Conservation (phyloP, 2,888 invertebrate genomes). For the Euproctis similis region DNA sequence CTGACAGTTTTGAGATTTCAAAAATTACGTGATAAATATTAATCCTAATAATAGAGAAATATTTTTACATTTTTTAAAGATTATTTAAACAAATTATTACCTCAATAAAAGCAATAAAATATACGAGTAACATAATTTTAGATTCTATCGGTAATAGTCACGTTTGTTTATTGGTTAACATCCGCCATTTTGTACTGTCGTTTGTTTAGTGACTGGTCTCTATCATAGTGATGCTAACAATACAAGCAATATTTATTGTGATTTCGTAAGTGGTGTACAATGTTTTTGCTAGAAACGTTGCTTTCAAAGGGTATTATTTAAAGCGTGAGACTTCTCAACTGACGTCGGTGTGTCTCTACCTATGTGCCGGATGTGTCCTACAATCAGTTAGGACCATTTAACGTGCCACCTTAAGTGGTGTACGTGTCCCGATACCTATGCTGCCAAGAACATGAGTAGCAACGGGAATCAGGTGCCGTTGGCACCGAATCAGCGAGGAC, state of each 20-base stretch:
- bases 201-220: conserved; percentile 72
- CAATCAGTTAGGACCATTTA: conserved; percentile 71
- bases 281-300: conserved; percentile 68
- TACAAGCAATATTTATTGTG: conserved; percentile 55
- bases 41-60: conserved; percentile 48
- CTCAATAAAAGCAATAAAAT: conserved; percentile 33
- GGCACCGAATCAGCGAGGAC: conserved; percentile 76
- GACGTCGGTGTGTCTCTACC: conserved; percentile 61
- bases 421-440: conserved; percentile 77
- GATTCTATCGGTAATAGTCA: conserved; percentile 58
- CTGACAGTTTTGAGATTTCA: conserved; percentile 64
- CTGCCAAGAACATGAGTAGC: conserved; percentile 78
- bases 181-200: conserved; percentile 77
- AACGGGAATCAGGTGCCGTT: conserved; percentile 80
- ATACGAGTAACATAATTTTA: conserved; percentile 37
- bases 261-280: conserved; percentile 61
- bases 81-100: conserved; percentile 42
- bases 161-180: conserved; percentile 75
- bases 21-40: conserved; percentile 50
- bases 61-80: conserved; percentile 60
- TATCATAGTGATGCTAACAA: conserved; percentile 62
- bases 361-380: conserved; percentile 75
- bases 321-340: conserved; percentile 65
- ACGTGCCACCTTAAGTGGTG: conserved; percentile 79
- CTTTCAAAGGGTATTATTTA: conserved; percentile 55